phyloP scores from a whole-genome alignment of 2,888 invertebrate genomes.

The Eilema sororculum region DNA sequence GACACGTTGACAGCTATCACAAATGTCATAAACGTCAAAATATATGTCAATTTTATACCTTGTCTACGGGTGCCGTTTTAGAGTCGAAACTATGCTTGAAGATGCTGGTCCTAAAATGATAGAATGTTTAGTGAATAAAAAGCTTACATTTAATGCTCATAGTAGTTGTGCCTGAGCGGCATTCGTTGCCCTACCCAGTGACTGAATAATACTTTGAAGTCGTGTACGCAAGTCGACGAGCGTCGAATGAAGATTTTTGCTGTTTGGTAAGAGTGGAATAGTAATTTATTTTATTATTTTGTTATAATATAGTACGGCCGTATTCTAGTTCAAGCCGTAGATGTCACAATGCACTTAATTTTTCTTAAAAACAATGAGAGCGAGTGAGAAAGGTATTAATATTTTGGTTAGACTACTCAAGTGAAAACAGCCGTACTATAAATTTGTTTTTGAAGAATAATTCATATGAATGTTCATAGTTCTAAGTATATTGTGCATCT shows the following conservation, averaged over 20 bases:
- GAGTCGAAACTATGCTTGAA: neutral
- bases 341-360: neutral
- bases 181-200: conserved; percentile 90
- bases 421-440: neutral
- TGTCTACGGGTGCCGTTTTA: no score
- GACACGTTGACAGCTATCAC: no score
- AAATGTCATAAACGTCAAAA: no score
- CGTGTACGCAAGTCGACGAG: conserved; percentile 74
- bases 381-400: neutral
- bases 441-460: neutral
- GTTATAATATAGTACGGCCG: conserved; percentile 18
- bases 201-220: conserved; percentile 97
- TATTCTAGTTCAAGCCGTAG: no score
- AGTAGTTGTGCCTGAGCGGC: conserved; percentile 48
- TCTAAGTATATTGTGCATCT: neutral
- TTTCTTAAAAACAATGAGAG: no score
- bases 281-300: conserved; percentile 27
- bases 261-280: conserved; percentile 78
- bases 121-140: conserved; percentile 11
- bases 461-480: neutral
- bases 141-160: neutral
- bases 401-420: neutral
- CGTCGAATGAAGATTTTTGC: conserved; percentile 45
- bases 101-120: neutral
- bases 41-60: no score